These are phyloP conservation scores for Phoxinus phoxinus DNA, from an alignment of 2,113 vertebrate species.

Conservation along the genomic window DNA sequence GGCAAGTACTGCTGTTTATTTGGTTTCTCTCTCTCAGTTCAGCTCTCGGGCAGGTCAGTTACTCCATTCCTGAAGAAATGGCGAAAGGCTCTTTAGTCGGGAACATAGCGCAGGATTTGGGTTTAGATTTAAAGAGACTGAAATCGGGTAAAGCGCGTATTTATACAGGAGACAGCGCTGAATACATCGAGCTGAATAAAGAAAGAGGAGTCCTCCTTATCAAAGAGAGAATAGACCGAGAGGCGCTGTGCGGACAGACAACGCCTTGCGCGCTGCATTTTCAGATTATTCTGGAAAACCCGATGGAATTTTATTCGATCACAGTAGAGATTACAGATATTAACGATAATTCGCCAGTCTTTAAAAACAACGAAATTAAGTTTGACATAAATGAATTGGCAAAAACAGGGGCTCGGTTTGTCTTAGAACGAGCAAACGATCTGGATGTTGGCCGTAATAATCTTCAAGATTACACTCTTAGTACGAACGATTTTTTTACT, in stretches of 20 bases:
- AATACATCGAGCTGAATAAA: conserved; percentile 57
- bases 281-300: conserved; percentile 53
- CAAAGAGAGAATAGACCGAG: conserved; percentile 57
- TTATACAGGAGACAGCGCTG: conserved; percentile 49
- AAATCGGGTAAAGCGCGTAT: conserved; percentile 55
- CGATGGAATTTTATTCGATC: conserved; percentile 40
- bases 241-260: conserved; percentile 49
- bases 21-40: conserved; percentile 15
- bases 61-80: conserved; percentile 59
- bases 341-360: conserved; percentile 54
- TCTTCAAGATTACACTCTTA: conserved; percentile 46
- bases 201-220: conserved; percentile 52
- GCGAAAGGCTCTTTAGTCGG: conserved; percentile 55
- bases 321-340: conserved; percentile 66
- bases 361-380: conserved; percentile 28
- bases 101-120: conserved; percentile 60
- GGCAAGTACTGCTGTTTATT: conserved; percentile 55
- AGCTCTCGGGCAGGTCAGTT: conserved; percentile 50
- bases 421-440: conserved; percentile 50
- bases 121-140: conserved; percentile 54
- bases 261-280: conserved; percentile 53
- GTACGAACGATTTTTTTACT: conserved; percentile 40
- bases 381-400: conserved; percentile 51
- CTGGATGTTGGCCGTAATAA: conserved; percentile 48
- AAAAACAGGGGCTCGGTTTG: conserved; percentile 30